Base-by-base conservation (phyloP, 1,140 invertebrate genomes). In the Dendrolimus punctatus region DNA sequence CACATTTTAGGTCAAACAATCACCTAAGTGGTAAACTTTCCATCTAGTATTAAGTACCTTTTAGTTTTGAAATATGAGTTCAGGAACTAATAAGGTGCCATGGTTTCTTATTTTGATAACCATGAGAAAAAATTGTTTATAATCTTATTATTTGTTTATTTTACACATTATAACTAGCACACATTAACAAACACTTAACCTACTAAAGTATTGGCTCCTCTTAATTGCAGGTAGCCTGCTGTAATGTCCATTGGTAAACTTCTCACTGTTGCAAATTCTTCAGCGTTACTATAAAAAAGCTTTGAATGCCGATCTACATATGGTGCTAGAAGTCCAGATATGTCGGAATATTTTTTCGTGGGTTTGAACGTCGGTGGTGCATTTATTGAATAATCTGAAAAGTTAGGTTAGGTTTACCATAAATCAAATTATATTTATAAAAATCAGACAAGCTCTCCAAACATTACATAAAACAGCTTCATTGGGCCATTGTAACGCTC, bases 251-350 rank as follows among this genome's bases (percentile, higher is more conserved):
- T 96, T 23, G 96, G 95, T 57, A 98, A 85, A 70, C 91, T 93
- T 66, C 94, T 89, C 38, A 97, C 91, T 36, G 94, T 93, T 8
- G 91, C 87, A 87, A 96, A 98, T 83, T 98, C 96, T 64, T 97
- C 95, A 43, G 91, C 88, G 78, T 93, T 94, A 45, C 93, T 91
- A 83, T 93, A 98, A 61, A 93, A 90, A 7, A 98, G 87, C 74
- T 97, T 96, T 7, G 95, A 96, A 71, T 96, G 93, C 23, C 96
- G 94, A 90, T 98, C 96, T 64, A 93, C 94, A 68, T 98, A 98
- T 46, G 93, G 93, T 46, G 95, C 94, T 49, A 92, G 91, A 50
- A 98, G 73, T 2, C 96, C 96, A 64, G 95, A 97, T 51, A 98
- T 93, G 76, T 98, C 96, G 0, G 96, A 98, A 84, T 98, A 98